Conservation (phyloP, 2,797 vertebrate species). For the Cygnus olor region DNA sequence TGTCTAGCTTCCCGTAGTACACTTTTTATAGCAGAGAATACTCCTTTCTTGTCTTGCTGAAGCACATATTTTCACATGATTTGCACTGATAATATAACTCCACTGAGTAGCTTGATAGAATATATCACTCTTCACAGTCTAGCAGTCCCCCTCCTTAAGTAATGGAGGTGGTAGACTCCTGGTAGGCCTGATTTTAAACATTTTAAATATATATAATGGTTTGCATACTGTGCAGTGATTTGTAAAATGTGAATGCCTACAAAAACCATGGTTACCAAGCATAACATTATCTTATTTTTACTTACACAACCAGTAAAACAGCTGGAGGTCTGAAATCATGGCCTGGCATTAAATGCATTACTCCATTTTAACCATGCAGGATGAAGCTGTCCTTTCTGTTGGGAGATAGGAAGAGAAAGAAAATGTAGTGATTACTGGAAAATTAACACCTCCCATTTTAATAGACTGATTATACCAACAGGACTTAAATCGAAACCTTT, state of each 20-base stretch:
- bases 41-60: constrained; percentile 16
- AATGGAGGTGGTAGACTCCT: constrained; percentile 68
- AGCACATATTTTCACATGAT: constrained; percentile 56
- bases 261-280: constrained; percentile 81
- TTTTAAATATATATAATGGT: constrained; percentile 78
- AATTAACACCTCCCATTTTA: constrained; percentile 79
- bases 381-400: constrained; percentile 69
- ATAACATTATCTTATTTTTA: constrained; percentile 84
- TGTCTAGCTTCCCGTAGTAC: constrained; percentile 11
- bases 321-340: constrained; percentile 82
- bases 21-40: constrained; percentile 38
- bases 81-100: constrained; percentile 48
- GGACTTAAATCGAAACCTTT: constrained; percentile 48
- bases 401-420: constrained; percentile 55
- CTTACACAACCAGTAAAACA: constrained; percentile 85
- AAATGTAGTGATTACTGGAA: constrained; percentile 71
- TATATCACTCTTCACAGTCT: constrained; percentile 69
- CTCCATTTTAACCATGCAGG: constrained; percentile 73
- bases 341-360: constrained; percentile 74
- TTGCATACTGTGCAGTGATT: constrained; percentile 82
- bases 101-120: constrained; percentile 31
- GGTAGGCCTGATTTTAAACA: constrained; percentile 75
- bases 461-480: constrained; percentile 59
- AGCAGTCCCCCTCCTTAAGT: constrained; percentile 70
- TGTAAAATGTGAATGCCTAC: constrained; percentile 82